Base-by-base conservation (phyloP, 64 coral and sea anemone genomes). In the Dendrophyllia cribrosa region DNA sequence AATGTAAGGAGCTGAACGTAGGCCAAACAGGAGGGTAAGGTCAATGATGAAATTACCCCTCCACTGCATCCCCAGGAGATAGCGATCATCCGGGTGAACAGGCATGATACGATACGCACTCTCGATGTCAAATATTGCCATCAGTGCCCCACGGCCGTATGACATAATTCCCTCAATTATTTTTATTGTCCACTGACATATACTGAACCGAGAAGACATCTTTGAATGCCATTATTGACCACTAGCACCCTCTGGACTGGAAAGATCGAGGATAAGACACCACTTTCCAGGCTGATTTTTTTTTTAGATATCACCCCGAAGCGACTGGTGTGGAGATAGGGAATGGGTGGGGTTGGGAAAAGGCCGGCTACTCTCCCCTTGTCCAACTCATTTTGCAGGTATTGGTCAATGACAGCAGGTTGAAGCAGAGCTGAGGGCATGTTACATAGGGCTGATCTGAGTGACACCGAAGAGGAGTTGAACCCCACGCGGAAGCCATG, bases 1-100 rank as follows among this genome's bases (percentile, higher is more conserved):
- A 58, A 85, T 84, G n/a, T 0, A 74, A 34, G 87, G 87, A 20
- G 89, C 78, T 0, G 65, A 87, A 13, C 65, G 62, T 0, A 88
- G 75, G n/a, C 91, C 83, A 72, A 93, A 93, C 9, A 78, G 89
- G 43, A 91, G 26, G 8, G 66, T 63, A 4, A 92, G 25, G 20
- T 87, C 83, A 58, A 88, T 59, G 20, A 76, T 87, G 50, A 63
- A 93, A 19, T 82, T 43, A 9, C n/a, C 61, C 11, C 19, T 67
- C 85, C 92, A 93, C 2, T 19, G 4, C 92, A 93, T 62, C 0
- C 76, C 76, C 17, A 93, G 46, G 11, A 93, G 67, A 55, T 26
- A 53, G 2, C 75, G 72, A 66, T 93, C 91, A 4, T 7, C 20
- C 3, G 91, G 59, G 56, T 88, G 91, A 24, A 93, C 70, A 9